These are phyloP conservation scores for Hydractinia echinata DNA, from an alignment of 30 jellyfish, hydroid and myxozoan genomes.

Conservation along the genomic window DNA sequence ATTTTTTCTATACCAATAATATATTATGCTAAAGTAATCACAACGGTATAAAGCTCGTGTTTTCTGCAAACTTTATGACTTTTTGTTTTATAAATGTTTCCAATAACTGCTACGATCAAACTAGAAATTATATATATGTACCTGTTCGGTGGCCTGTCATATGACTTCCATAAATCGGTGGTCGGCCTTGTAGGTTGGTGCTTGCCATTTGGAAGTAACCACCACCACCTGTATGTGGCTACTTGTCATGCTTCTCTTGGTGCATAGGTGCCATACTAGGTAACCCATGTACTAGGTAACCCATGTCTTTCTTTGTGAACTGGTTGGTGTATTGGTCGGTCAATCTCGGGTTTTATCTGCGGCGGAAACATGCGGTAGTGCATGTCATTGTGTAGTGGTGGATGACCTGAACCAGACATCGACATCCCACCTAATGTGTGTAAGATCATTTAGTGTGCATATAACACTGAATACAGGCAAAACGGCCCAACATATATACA, in stretches of 20 bases:
- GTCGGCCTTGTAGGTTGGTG: constrained; percentile 3
- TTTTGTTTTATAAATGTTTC: too few relatives aligned
- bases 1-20: too few relatives aligned
- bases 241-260: neutral
- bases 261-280: constrained; percentile 11
- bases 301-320: constrained; percentile 23
- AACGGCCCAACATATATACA: too few relatives aligned
- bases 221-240: neutral
- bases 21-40: too few relatives aligned
- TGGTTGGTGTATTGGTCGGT: constrained; percentile 38
- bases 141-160: neutral
- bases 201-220: neutral
- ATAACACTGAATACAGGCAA: too few relatives aligned
- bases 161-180: neutral
- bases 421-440: constrained; percentile 7
- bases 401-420: constrained; percentile 10
- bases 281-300: neutral
- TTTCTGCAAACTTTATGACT: too few relatives aligned
- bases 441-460: too few relatives aligned
- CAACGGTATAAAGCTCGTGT: neutral
- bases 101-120: too few relatives aligned
- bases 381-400: constrained; percentile 26
- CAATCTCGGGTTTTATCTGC: constrained; percentile 31
- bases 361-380: constrained; percentile 38
- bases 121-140: too few relatives aligned